phyloP scores from a whole-genome alignment of 2,113 vertebrate genomes.

The Clarias magur region DNA sequence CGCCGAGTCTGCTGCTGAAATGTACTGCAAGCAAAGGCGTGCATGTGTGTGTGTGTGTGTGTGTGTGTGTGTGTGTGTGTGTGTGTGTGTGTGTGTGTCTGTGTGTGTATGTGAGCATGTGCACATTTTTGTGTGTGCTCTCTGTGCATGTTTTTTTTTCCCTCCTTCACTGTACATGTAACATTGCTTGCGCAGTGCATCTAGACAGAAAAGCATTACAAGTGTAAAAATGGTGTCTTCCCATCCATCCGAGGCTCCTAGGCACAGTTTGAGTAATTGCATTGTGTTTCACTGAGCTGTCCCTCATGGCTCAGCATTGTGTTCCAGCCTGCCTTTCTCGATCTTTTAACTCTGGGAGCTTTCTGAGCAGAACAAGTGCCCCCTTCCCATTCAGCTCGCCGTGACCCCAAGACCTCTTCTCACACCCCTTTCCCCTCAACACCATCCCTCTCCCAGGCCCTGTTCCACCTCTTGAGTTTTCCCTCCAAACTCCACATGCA shows the following conservation, averaged over 20 bases:
- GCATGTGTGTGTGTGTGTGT: constrained; percentile 10
- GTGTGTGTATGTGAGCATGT: background rate
- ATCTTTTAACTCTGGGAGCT: constrained; percentile 66
- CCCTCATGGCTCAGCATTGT: constrained; percentile 59
- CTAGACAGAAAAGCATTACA: constrained; percentile 52
- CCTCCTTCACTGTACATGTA: constrained; percentile 6
- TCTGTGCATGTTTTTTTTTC: constrained; percentile 34
- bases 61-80: constrained; percentile 19
- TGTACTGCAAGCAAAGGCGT: constrained; percentile 43
- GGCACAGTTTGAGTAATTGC: constrained; percentile 79
- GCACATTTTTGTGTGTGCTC: background rate
- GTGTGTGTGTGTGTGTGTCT: background rate
- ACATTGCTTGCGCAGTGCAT: constrained; percentile 41
- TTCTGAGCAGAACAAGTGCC: constrained; percentile 58
- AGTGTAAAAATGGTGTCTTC: constrained; percentile 66
- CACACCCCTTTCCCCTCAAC: constrained; percentile 47
- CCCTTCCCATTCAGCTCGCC: constrained; percentile 69
- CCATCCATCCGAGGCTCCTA: constrained; percentile 67
- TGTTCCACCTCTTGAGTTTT: constrained; percentile 12
- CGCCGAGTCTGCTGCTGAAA: constrained; percentile 69
- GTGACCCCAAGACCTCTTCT: constrained; percentile 70
- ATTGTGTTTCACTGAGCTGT: constrained; percentile 74
- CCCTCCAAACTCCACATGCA: constrained; percentile 3
- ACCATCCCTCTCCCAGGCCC: constrained; percentile 36
- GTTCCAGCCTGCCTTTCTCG: constrained; percentile 50